Base-by-base conservation (phyloP, 2,888 invertebrate genomes). In the Pyrgus malvae region DNA sequence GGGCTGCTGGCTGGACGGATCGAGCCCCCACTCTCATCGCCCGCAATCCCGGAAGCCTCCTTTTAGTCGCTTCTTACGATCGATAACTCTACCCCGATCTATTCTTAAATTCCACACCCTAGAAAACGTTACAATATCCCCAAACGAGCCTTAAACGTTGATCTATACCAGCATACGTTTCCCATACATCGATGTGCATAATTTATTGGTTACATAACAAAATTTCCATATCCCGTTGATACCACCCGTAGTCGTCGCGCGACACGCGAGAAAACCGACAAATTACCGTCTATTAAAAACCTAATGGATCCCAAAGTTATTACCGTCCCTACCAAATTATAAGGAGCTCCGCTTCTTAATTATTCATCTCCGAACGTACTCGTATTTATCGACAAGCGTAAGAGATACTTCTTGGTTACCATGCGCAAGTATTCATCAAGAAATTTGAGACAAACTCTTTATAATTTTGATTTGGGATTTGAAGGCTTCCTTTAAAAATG, bases 231-330 rank as follows among this genome's bases (percentile, higher is more conserved):
- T 25, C 25, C 31, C 37, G n/a, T 14, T 6, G 50, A 44, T 51
- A 67, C 77, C 78, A 68, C 78, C 78, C 72, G 75, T 66, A 58
- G 77, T 41, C 62, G 66, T 59, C 56, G 67, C 69, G 61, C 70
- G 60, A 41, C 65, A 74, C 58, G 77, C 72, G 77, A 76, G 76
- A 81, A 78, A 75, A 59, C 58, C 68, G 68, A 82, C 82, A 80
- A 76, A 79, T 83, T 79, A 77, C 69, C 58, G 48, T 53, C 64
- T 63, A 66, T 67, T 68, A 66, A 64, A 57, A 59, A 56, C 57
- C 57, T 70, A 72, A 74, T 67, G 62, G 63, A 63, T 64, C 58
- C 55, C 54, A 54, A 46, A 62, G 54, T 59, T 61, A 62, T 64
- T 54, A 50, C 25, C 50, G 33, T 11, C 50, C 33, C 29, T 23